Evolutionary conservation across 2,797 vertebrate genomes (phyloP).

Genomic region (Acrossocheilus wenchowensis): DNA sequence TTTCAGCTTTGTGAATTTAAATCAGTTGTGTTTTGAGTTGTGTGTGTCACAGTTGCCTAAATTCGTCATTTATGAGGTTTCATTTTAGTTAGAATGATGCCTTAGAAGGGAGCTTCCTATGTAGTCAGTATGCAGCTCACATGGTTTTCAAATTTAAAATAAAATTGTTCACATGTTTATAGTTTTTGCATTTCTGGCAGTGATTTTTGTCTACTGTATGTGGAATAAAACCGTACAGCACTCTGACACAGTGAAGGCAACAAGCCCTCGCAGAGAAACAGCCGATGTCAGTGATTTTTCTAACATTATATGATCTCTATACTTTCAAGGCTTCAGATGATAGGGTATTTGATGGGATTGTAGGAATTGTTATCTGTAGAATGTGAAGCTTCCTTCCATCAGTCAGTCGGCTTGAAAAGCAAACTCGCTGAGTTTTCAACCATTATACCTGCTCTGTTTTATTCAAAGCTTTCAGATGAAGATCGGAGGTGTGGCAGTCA

Average conservation of each 20-base stretch:
- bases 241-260: not conserved
- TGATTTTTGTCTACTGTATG: not conserved
- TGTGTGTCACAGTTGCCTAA: not conserved
- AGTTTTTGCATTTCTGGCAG: not conserved
- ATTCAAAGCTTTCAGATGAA: constrained; percentile 36
- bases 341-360: constrained; percentile 28
- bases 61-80: not conserved
- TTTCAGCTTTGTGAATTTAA: not conserved
- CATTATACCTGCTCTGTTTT: constrained; percentile 29
- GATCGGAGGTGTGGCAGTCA: constrained; percentile 32
- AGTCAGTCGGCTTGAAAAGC: constrained; percentile 32
- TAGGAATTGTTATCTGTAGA: constrained; percentile 8
- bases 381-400: constrained; percentile 26
- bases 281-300: constrained; percentile 28
- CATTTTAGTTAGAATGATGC: not conserved
- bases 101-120: not conserved
- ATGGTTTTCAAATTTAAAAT: not conserved
- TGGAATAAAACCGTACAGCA: constrained; percentile 20
- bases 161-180: not conserved
- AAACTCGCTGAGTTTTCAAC: constrained; percentile 19
- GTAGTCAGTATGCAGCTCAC: not conserved
- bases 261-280: constrained; percentile 4
- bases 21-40: not conserved
- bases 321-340: constrained; percentile 26
- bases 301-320: constrained; percentile 10